Base-by-base conservation (phyloP, 1,140 invertebrate genomes). In the Callitettix versicolor region DNA sequence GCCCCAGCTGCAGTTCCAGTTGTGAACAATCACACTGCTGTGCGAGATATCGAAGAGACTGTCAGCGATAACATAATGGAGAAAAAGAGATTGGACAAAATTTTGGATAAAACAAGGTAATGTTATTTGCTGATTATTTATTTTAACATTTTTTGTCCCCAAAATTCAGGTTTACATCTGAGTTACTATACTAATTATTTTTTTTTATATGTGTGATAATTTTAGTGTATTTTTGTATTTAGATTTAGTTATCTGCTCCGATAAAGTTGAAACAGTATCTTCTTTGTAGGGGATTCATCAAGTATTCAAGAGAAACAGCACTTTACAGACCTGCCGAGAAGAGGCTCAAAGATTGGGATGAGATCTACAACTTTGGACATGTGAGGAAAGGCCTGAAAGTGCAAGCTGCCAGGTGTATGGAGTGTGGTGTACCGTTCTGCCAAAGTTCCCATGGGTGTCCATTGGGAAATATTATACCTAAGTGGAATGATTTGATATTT, bases 381-480 rank as follows among this genome's bases (percentile, higher is more conserved):
- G 90, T 98, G 7, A 79, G 89, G 3, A 90, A 92, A 66, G 90
- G 90, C 30, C 74, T 99, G 11, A 78, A 85, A 44, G 79, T 86
- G 1, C 95, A 99, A 72, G 94, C 95, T 11, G 94, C 95, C 0
- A 79, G 95, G 12, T 99, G 96, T 71, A 99, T 99, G 96, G 95
- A 99, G 63, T 99, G 96, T 73, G 96, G 96, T 21, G 93, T 99
- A 21, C 96, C 96, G 7, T 99, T 99, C 73, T 99, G 96, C 69
- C 95, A 99, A 73, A 93, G 90, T 30, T 86, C 88, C 61, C 88
- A 97, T 67, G 95, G 95, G 46, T 98, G 96, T 73, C 95, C 96
- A 1, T 77, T 99, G 14, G 94, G 93, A 41, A 99, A 99, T 69
- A 95, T 99, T 55, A 98, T 99, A 66, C 96, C 96, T 20, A 97